Evolutionary conservation across 2,888 invertebrate genomes (phyloP), one percentile per base, ranked within the genome.

Genomic region (Willowsia nigromaculata): DNA sequence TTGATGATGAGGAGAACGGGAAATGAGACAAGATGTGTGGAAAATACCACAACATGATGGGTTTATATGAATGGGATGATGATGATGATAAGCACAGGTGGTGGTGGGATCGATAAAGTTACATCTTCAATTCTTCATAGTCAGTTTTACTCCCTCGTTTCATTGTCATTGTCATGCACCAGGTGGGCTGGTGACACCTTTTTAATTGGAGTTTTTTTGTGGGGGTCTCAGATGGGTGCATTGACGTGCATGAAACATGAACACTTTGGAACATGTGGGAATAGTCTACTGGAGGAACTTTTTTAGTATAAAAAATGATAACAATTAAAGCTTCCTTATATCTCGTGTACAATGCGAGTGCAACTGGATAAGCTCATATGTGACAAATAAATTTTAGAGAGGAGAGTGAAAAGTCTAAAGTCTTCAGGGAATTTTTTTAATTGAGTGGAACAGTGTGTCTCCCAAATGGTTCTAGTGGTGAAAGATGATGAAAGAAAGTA

Each of bases 401-500:
- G 53, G 15, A n/a, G 13, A 15, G 53, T 7, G 53, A 59, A n/a
- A n/a, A n/a, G n/a, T n/a, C n/a, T n/a, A n/a, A n/a, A n/a, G n/a
- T n/a, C n/a, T n/a, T n/a, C n/a, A n/a, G n/a, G n/a, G n/a, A 62
- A 62, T 25, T 27, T 25, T 25, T 59, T 27, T 22, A 27, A 30
- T 15, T 11, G 27, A 27, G 11, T 43, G 33, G 37, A n/a, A 18
- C 6, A 37, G 1, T 13, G 7, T 65, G 74, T 22, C 11, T 74
- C 33, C 74, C 74, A 74, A 71, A 74, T 74, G 74, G 68, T 74
- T 25, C 50, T n/a, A 15, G 47, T 33, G 33, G 30, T 40, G 4
- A 82, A 88, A 76, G 59, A 88, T 83, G 88, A 83, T 65, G 68
- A 43, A 50, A n/a, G 71, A 82, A 40, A 81, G 68, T 47, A 22